Evolutionary conservation across 2,888 invertebrate genomes (phyloP).

Genomic region (Lasioglossum oenotherae): DNA sequence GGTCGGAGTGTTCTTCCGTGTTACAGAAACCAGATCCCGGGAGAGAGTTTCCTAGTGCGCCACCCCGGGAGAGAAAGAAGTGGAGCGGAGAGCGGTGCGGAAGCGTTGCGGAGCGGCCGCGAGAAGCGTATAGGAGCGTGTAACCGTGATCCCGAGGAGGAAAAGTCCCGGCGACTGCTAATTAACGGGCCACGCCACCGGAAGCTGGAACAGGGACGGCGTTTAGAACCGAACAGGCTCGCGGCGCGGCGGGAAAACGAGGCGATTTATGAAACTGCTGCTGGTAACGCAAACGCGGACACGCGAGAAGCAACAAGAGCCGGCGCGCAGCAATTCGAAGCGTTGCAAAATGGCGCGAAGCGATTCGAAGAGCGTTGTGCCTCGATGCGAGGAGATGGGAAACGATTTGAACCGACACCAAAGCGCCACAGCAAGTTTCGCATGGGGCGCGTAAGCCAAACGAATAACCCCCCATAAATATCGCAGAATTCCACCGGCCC

Average conservation of each 20-base stretch:
- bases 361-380: not conserved
- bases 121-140: conserved; percentile 58
- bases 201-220: not conserved
- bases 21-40: conserved; percentile 62
- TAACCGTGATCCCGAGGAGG: conserved; percentile 46
- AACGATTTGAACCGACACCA: not conserved
- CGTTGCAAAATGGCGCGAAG: not conserved
- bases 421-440: conserved; percentile 61
- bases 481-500: conserved; percentile 70
- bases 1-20: conserved; percentile 63
- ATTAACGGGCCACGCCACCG: conserved; percentile 72
- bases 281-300: conserved; percentile 72
- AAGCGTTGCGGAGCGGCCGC: not conserved
- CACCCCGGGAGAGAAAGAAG: conserved; percentile 9
- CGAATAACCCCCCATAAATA: conserved; percentile 77
- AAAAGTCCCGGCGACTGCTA: conserved; percentile 69
- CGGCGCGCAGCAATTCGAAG: not conserved
- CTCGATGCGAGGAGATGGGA: not conserved
- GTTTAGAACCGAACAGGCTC: conserved; percentile 24
- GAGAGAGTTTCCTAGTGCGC: conserved; percentile 49
- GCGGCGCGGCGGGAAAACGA: conserved; percentile 61
- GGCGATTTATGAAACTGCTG: conserved; percentile 77
- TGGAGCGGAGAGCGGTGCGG: not conserved
- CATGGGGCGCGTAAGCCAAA: conserved; percentile 72
- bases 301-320: not conserved